Evolutionary conservation across 2,113 vertebrate species (phyloP).

Genomic region (Numenius arquata): DNA sequence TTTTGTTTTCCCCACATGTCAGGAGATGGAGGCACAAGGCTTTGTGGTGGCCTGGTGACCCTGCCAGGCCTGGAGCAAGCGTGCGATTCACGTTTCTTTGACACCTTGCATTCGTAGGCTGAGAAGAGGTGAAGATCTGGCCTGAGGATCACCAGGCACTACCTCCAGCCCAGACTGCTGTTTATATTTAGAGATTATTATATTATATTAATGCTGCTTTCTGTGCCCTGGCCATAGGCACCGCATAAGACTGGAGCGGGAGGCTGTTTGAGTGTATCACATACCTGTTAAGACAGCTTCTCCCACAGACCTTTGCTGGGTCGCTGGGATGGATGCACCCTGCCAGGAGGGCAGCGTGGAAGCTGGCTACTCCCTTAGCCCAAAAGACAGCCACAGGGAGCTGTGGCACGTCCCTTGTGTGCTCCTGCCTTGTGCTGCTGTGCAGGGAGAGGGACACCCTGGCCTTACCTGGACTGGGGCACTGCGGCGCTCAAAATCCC

Average conservation of each 20-base stretch:
- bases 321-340: background rate
- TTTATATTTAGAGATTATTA: background rate
- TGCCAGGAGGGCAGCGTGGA: background rate
- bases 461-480: background rate
- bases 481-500: accelerated
- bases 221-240: background rate
- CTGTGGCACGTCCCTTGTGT: background rate
- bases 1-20: background rate
- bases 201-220: background rate
- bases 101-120: background rate
- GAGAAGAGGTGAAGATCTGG: background rate
- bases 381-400: accelerated
- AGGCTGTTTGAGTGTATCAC: background rate
- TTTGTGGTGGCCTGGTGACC: background rate
- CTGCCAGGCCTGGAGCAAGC: background rate
- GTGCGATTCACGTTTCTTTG: background rate
- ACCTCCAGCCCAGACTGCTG: background rate
- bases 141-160: background rate
- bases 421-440: background rate
- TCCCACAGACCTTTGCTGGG: background rate
- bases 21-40: background rate
- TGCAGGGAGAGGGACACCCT: background rate
- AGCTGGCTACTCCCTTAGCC: background rate
- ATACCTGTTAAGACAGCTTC: background rate
- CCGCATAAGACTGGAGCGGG: accelerated